A percentile compares a stretch with the other conserved stretches of the same genome.
phyloP scores from a whole-genome alignment of 2,797 vertebrate genomes.

The Hylomyscus alleni region DNA sequence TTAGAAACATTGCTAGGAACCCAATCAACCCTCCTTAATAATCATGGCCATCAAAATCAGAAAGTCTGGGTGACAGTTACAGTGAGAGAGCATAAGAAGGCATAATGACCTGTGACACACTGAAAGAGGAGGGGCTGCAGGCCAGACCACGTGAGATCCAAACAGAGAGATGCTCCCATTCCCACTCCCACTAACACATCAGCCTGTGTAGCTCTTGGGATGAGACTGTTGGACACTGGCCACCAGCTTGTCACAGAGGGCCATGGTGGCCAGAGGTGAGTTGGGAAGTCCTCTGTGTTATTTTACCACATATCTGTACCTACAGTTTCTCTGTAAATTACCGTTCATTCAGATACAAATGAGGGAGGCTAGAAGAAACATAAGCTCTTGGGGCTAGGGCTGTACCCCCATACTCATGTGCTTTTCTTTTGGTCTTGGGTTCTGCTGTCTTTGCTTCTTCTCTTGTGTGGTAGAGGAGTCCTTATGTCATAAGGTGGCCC shows the following conservation, averaged over 20 bases:
- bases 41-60: background rate
- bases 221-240: rapidly evolving
- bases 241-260: rapidly evolving
- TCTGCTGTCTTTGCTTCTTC: rapidly evolving
- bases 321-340: background rate
- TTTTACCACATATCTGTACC: background rate
- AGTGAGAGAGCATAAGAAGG: rapidly evolving
- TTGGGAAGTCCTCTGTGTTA: rapidly evolving
- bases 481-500: background rate
- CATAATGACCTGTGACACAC: rapidly evolving
- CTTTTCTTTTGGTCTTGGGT: background rate
- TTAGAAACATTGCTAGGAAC: rapidly evolving
- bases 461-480: background rate
- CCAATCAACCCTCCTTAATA: too few relatives aligned
- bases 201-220: rapidly evolving
- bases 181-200: background rate
- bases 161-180: rapidly evolving
- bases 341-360: rapidly evolving
- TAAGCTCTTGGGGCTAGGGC: background rate
- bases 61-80: background rate
- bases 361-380: background rate
- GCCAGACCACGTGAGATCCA: rapidly evolving
- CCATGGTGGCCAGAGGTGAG: rapidly evolving
- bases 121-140: rapidly evolving
- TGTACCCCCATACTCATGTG: rapidly evolving